Percentiles rank a stretch among this genome's conserved stretches.
These are phyloP conservation scores for Ameiurus melas DNA, from an alignment of 2,113 vertebrate genomes.

Conservation along the genomic window DNA sequence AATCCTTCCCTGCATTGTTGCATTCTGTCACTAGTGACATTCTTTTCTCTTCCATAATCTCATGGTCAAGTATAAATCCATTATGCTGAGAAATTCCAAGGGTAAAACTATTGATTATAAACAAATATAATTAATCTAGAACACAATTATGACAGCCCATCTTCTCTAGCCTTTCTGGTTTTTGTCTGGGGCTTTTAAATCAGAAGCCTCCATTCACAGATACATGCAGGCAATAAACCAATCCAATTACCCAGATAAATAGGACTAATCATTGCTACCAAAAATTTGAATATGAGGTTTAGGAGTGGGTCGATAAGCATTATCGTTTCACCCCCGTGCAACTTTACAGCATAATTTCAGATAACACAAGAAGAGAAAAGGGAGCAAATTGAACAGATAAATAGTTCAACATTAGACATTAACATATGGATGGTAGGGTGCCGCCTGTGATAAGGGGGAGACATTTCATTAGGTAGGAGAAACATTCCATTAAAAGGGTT, in stretches of 20 bases:
- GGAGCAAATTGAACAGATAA: slow-evolving; percentile 70
- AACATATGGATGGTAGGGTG: slow-evolving; percentile 75
- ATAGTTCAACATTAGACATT: slow-evolving; percentile 72
- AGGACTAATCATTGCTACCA: slow-evolving; percentile 75
- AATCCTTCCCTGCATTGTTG: slow-evolving; percentile 63
- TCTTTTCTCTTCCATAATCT: slow-evolving; percentile 71
- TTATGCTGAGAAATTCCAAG: slow-evolving; percentile 63
- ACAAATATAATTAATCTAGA: slow-evolving; percentile 73
- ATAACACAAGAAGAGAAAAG: slow-evolving; percentile 69
- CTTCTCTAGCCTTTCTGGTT: slow-evolving; percentile 62
- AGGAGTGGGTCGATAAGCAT: slow-evolving; percentile 74
- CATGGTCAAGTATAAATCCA: slow-evolving; percentile 69
- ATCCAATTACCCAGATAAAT: slow-evolving; percentile 83
- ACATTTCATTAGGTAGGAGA: slow-evolving; percentile 76
- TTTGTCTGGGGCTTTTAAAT: slow-evolving; percentile 63
- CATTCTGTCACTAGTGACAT: slow-evolving; percentile 63
- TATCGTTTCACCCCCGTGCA: slow-evolving; percentile 70
- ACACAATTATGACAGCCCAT: slow-evolving; percentile 61
- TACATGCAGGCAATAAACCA: slow-evolving; percentile 63
- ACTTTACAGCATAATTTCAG: slow-evolving; percentile 78
- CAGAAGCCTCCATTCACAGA: slow-evolving; percentile 55
- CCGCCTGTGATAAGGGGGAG: slow-evolving; percentile 67
- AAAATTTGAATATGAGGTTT: slow-evolving; percentile 77
- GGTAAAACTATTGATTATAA: slow-evolving; percentile 73
- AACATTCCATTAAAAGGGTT: slow-evolving; percentile 70